Evolutionary conservation across 2,797 vertebrate species (phyloP), one percentile per base, ranked within the genome.

Genomic region (Limosa lapponica): DNA sequence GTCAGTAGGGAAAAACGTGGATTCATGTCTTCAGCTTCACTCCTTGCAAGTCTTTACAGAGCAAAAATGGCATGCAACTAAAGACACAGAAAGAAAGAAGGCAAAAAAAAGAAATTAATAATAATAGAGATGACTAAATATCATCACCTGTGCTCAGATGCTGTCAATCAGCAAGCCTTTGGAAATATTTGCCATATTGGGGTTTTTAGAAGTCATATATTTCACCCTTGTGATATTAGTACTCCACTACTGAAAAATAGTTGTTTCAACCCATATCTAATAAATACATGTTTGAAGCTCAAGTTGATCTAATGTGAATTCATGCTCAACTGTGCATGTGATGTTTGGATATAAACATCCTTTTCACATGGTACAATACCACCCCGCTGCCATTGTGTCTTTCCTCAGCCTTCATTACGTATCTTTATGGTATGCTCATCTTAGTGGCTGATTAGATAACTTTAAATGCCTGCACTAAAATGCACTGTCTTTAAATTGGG

Each of bases 271-370:
- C 44, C 67, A 54, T 70, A 82, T 79, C 66, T 94, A 89, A 94
- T 86, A 96, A 91, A 89, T 95, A 57, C 3, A 61, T 55, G 66
- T 89, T 92, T 80, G 86, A 85, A 62, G 78, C 54, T 64, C 37
- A 67, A 85, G 51, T 34, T 94, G 80, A 77, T 94, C 73, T 93
- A 77, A 92, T 77, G 32, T 59, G 59, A 84, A 87, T 96, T 95
- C 85, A 93, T 57, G 87, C 93, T 96, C 95, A 95, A 41, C 73
- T 82, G 73, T 67, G 90, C 73, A 0, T 90, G 74, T 90, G 73
- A 94, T 95, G 80, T 92, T 93, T 93, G 86, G 54, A 36, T 95
- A 62, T 82, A 93, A 95, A 95, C 93, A 96, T 73, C 34, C 39
- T 65, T 93, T 90, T 89, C 70, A 64, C 59, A 32, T 61, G 57